Evolutionary conservation across 2,797 vertebrate species (phyloP), one percentile per base, ranked within the genome.

Genomic region (Huso huso): DNA sequence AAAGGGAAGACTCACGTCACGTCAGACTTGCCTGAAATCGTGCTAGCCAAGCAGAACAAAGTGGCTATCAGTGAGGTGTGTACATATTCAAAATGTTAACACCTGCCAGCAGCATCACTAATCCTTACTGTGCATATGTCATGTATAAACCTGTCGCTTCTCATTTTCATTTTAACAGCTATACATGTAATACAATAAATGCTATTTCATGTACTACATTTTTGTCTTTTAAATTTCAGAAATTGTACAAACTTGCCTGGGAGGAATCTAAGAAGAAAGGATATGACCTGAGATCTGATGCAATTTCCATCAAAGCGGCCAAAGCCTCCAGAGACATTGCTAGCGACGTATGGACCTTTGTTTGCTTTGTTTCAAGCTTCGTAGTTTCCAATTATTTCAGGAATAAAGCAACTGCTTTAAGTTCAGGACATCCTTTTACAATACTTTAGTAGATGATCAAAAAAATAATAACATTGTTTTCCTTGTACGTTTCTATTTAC

Each of bases 21-120:
- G 95, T 95, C 95, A 15, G 96, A 99, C 76, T 85, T 90, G 0
- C 95, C 94, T 10, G 95, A 97, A 69, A 91, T 98, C 71, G 64
- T 87, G 10, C 71, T 98, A 69, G 87, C 87, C 3, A 87, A 79
- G 37, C 80, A 83, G 69, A 91, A 91, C 68, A 85, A 73, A 66
- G 67, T 79, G 1, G 89, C 91, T 77, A 87, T 86, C 67, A 90
- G 89, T 2, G 68, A 75, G 78, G 89, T 91, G 71, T 51, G 72
- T n/a, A n/a, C 55, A 58, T 6, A 10, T 6, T 11, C 55, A 58
- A n/a, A 13, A 7, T 58, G 9, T 58, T 58, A 6, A 11, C 83
- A 11, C 90, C 90, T 61, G 74, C 89, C 8, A 8, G 87, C 60
- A 89, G 50, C 69, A 83, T 90, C 81, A 90, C 5, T 53, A 10